phyloP scores from a whole-genome alignment of 2,888 invertebrate genomes.

The Tanypteryx hageni region DNA sequence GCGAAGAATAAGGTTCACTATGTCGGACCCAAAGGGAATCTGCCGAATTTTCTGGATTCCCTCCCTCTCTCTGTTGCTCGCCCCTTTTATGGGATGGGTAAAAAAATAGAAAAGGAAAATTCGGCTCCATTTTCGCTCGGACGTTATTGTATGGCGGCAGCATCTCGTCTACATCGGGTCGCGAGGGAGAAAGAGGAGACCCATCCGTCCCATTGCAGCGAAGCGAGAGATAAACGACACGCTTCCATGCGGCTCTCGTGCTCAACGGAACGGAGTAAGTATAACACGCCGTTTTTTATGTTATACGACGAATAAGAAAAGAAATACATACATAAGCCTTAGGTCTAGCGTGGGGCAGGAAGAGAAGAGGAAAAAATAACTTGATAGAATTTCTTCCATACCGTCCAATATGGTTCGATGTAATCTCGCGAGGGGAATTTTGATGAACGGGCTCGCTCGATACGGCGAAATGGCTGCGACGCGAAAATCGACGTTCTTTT shows the following conservation, averaged over 20 bases:
- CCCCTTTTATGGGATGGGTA: background rate
- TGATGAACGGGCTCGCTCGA: conserved; percentile 27
- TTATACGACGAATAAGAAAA: background rate
- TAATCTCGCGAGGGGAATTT: conserved; percentile 27
- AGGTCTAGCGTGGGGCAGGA: background rate
- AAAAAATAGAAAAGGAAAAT: background rate
- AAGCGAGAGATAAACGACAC: background rate
- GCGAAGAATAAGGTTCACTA: background rate
- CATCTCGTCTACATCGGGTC: background rate
- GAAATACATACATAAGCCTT: background rate
- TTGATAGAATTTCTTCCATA: conserved; percentile 3
- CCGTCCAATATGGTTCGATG: conserved; percentile 30
- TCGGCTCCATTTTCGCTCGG: background rate
- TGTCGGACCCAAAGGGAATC: background rate
- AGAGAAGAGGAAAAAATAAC: background rate
- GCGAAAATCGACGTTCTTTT: background rate
- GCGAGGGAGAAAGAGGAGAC: background rate
- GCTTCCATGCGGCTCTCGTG: background rate
- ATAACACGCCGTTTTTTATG: background rate
- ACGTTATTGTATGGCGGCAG: background rate
- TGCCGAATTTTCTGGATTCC: background rate
- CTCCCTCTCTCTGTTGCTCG: background rate
- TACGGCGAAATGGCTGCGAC: conserved; percentile 10
- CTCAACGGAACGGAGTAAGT: background rate
- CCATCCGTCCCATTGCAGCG: background rate